Base-by-base conservation (phyloP, 2,888 invertebrate species). In the Griposia aprilina region DNA sequence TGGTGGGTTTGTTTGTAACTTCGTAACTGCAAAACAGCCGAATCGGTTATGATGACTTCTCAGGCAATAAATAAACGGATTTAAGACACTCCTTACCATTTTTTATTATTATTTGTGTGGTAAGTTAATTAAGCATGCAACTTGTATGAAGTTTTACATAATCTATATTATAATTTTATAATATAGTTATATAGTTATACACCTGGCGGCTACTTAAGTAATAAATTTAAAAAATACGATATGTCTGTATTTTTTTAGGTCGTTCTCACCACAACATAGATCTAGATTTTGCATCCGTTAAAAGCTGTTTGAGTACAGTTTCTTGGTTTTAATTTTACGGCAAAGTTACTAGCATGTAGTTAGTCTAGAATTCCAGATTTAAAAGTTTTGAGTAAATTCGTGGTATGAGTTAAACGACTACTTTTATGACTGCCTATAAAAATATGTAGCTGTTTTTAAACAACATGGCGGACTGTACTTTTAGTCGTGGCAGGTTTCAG, bases 321-420 rank as follows among this genome's bases (percentile, higher is more conserved):
- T 72, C 17, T 30, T 36, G 63, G 81, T 70, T 81, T 60, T 50
- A 60, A 68, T 75, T 75, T 82, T 26, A 84, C 81, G 10, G 36
- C 62, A 6, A 84, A 63, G 48, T 63, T 59, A 83, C 68, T 41
- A 48, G n/a, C 69, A n/a, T 15, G 67, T 17, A 50, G 79, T 84
- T 73, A 74, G 55, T 82, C 76, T 81, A 75, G 30, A 81, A 78
- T 78, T 70, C 78, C 36, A 83, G 52, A 66, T 71, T 59, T 73
- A 30, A 76, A 70, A 60, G 48, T 62, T 81, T 57, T 23, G 41
- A 68, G 26, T 69, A 20, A 26, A 66, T 66, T 67, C 68, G 23
- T 66, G 71, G 13, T 82, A 20, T 15, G 67, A 66, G 20, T 17
- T 48, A 20, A 68, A 50, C 55, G 15, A 13, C 72, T 36, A 15